These are phyloP conservation scores for Eriosoma lanigerum DNA, from an alignment of 1,140 invertebrate species.

Conservation along the genomic window DNA sequence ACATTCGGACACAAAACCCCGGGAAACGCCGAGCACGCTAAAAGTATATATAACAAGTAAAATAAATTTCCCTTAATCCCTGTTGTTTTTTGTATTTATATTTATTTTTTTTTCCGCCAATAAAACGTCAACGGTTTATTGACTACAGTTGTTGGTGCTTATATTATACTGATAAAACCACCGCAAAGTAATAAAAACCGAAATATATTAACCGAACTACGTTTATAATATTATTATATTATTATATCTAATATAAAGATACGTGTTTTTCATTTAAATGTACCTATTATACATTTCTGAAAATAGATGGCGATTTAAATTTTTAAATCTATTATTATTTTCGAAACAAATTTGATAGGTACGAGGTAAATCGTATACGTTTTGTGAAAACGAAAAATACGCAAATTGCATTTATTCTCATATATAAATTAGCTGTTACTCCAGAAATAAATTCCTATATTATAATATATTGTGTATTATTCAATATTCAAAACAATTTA, in stretches of 20 bases:
- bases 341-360: neutral
- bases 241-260: neutral
- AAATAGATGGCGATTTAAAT: neutral
- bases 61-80: constrained; percentile 40
- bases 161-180: neutral
- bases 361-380: neutral
- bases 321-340: constrained; percentile 9
- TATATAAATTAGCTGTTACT: neutral
- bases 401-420: too few species aligned
- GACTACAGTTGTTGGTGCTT: neutral
- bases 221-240: too few species aligned
- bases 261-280: neutral
- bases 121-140: neutral
- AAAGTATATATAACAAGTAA: constrained; percentile 18
- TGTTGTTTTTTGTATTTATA: constrained; percentile 34
- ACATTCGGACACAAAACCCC: constrained; percentile 31
- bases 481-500: neutral
- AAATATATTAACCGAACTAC: constrained; percentile 7
- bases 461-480: neutral
- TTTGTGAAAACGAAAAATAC: too few species aligned
- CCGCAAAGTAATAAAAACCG: neutral
- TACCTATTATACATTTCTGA: neutral
- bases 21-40: constrained; percentile 22
- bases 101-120: neutral
- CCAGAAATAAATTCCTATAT: neutral